Conservation (phyloP, 2,797 vertebrate species). For the Alectoris magna region DNA sequence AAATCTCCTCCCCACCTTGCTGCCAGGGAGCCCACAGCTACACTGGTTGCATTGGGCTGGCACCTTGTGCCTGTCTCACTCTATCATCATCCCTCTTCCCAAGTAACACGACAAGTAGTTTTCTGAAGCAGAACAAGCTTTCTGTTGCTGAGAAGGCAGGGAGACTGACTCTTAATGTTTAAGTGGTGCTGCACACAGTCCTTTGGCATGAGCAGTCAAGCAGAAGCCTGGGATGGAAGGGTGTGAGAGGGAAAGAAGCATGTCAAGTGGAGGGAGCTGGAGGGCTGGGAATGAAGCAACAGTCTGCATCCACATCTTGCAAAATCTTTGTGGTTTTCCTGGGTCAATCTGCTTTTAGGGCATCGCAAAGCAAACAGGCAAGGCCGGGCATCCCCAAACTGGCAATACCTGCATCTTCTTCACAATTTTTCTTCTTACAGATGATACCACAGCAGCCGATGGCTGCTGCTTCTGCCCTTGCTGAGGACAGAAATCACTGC, state of each 20-base stretch:
- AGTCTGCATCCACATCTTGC: neutral
- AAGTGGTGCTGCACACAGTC: neutral
- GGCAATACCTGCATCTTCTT: neutral
- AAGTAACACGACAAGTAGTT: constrained; percentile 24
- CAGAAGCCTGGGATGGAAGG: neutral
- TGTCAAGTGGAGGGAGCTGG: neutral
- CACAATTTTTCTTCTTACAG: neutral
- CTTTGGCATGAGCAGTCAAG: neutral
- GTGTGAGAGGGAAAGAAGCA: neutral
- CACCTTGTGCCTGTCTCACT: constrained; percentile 4
- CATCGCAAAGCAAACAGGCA: neutral
- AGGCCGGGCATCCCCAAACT: neutral
- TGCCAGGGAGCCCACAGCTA: neutral
- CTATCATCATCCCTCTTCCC: neutral
- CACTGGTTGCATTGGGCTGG: neutral
- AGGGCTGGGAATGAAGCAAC: neutral
- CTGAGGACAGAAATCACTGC: neutral
- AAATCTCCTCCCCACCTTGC: neutral
- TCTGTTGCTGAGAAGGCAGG: constrained; percentile 12
- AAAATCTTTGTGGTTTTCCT: neutral
- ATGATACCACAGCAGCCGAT: neutral
- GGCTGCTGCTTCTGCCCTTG: neutral
- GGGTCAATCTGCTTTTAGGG: neutral
- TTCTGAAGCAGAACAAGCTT: constrained; percentile 12
- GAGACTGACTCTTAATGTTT: neutral